Conservation (phyloP, 53 echinoderm and acorn worm genomes). For the Holothuria leucospilota region DNA sequence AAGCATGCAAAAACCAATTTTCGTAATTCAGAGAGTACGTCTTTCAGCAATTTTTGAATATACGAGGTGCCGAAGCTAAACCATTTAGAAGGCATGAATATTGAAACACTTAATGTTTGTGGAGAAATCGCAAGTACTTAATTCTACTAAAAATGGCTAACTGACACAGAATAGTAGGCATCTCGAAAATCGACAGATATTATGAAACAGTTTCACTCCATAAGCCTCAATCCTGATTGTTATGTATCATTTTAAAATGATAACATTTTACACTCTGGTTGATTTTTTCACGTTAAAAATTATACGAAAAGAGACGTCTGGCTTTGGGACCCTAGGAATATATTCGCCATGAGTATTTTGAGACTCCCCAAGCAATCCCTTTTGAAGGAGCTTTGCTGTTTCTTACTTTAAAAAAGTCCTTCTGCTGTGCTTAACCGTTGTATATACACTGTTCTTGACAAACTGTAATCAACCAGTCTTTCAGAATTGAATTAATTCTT, state of each 20-base stretch:
- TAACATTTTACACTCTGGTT: constrained; percentile 18
- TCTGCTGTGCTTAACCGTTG: background rate
- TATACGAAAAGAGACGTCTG: constrained; percentile 27
- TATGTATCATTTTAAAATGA: no score
- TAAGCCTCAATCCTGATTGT: background rate
- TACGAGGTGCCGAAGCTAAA: constrained; percentile 9
- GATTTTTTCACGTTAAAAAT: constrained; percentile 34
- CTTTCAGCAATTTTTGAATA: constrained; percentile 20
- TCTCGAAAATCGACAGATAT: no score
- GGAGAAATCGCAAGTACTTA: constrained; percentile 17
- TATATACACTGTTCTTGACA: background rate
- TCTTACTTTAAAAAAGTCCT: constrained; percentile 2
- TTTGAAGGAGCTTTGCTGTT: constrained; percentile 3
- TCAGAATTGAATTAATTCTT: constrained; percentile 4
- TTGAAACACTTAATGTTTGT: background rate
- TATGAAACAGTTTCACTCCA: constrained; percentile 12
- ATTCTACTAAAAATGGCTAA: background rate
- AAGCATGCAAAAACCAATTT: background rate
- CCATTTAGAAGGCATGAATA: constrained; percentile 4
- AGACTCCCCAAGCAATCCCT: constrained; percentile 24
- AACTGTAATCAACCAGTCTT: background rate
- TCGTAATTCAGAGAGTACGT: constrained; percentile 24
- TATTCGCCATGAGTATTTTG: background rate
- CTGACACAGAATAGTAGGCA: constrained; percentile 27
- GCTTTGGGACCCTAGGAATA: background rate